Conservation (phyloP, 2,113 vertebrate species). For the Ptyas mucosa region DNA sequence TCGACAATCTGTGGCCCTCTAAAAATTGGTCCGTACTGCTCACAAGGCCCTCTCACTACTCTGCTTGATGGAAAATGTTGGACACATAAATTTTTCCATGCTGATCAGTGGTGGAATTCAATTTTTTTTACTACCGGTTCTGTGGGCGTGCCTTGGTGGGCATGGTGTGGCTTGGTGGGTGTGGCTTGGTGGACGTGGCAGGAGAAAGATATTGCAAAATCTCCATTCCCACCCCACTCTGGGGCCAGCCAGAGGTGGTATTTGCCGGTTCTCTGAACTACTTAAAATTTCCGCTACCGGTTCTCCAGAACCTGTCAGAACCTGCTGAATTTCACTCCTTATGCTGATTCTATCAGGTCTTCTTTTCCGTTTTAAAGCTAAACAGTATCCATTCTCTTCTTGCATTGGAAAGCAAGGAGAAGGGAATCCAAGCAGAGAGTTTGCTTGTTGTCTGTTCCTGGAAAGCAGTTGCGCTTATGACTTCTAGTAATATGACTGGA, state of each 20-base stretch:
- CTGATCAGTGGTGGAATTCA: background rate
- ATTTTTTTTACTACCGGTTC: too few species aligned
- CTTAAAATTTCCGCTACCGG: too few species aligned
- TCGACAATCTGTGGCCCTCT: background rate
- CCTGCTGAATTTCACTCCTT: too few species aligned
- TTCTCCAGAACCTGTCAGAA: too few species aligned
- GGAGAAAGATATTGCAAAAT: too few species aligned
- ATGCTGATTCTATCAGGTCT: background rate
- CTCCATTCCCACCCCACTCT: too few species aligned
- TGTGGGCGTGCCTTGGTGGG: too few species aligned
- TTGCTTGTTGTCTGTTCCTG: background rate
- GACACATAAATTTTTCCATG: background rate
- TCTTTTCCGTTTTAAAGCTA: background rate
- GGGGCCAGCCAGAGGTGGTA: too few species aligned
- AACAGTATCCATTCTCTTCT: background rate
- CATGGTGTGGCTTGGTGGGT: too few species aligned
- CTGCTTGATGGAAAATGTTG: background rate
- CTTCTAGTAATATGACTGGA: background rate
- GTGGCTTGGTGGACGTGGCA: too few species aligned
- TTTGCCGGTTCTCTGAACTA: too few species aligned
- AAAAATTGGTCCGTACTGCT: background rate
- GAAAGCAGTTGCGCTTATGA: background rate
- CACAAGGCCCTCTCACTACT: background rate
- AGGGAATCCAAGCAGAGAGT: background rate
- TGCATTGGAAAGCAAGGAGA: background rate